Evolutionary conservation across 2,888 invertebrate genomes (phyloP), one percentile per base, ranked within the genome.

Genomic region (Syritta pipiens): DNA sequence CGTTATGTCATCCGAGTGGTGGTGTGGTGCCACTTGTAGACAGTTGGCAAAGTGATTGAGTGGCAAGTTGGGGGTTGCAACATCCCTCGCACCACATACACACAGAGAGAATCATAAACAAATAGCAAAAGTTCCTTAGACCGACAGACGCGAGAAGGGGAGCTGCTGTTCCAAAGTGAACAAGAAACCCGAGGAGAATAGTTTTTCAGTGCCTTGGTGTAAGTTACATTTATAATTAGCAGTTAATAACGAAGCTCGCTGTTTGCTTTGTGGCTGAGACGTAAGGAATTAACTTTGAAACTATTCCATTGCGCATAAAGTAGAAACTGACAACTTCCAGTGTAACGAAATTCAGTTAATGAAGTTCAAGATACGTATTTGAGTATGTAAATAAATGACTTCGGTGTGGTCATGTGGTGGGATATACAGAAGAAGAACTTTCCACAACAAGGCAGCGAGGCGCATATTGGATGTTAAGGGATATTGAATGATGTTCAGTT

Each of bases 201-300:
- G 44, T 44, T 44, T 37, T 40, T 14, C 40, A 48, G 55, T 28
- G 51, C 28, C 46, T 24, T 30, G 32, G 62, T 62, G 48, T 55
- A 62, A 76, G 42, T 71, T 63, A 57, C 71, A 57, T 69, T 57
- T 62, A 48, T 67, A 69, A 76, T 76, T 57, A 71, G 71, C 30
- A 51, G 71, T 57, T 76, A 76, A 63, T 63, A 69, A 63, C 9
- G 55, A 57, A 63, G 26, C 17, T n/a, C 35, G 44, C 37, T 75
- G 48, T 75, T 60, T 62, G 35, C 44, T 62, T 20, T 63, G 63
- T 51, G 71, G 63, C 17, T 46, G 49, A 24, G 30, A 26, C 37
- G 26, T 44, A 35, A 49, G 62, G 48, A 69, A 40, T 32, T 48
- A 32, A 30, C 42, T 46, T 35, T 49, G 42, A 51, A 65, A 55